Conservation (phyloP, 2,888 invertebrate species). For the Metopia argyrocephala region DNA sequence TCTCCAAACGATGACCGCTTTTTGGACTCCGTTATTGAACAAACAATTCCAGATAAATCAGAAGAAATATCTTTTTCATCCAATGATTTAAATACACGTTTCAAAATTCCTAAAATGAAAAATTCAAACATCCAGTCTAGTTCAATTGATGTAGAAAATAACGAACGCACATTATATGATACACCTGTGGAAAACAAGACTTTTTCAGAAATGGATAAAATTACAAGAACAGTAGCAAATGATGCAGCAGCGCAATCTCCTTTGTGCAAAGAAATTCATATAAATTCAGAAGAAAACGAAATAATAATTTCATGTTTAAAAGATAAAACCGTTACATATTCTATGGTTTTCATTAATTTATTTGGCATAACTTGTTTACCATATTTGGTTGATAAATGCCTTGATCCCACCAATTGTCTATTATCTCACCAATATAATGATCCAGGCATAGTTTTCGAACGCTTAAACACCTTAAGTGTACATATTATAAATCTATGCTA, state of each 20-base stretch:
- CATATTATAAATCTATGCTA: slow-evolving; percentile 50
- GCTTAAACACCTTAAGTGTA: slow-evolving; percentile 45
- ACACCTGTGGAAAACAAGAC: background rate
- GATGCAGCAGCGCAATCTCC: slow-evolving; percentile 30
- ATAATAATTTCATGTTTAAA: background rate
- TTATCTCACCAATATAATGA: slow-evolving; percentile 61
- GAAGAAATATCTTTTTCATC: background rate
- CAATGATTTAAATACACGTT: slow-evolving; percentile 31
- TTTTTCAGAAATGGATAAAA: slow-evolving; percentile 44
- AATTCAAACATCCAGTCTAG: slow-evolving; percentile 1
- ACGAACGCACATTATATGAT: background rate
- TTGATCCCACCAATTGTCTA: slow-evolving; percentile 24
- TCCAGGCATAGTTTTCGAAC: slow-evolving; percentile 18
- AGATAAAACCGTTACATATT: background rate
- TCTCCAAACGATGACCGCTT: slow-evolving; percentile 68
- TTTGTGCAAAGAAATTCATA: background rate
- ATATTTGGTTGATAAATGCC: slow-evolving; percentile 61
- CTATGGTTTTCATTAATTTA: background rate
- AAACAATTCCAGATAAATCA: background rate
- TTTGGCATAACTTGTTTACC: slow-evolving; percentile 65
- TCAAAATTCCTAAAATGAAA: slow-evolving; percentile 65
- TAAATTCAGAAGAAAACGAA: background rate
- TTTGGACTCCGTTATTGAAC: slow-evolving; percentile 38
- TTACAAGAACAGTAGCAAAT: slow-evolving; percentile 62
- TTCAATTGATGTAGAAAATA: slow-evolving; percentile 4